phyloP scores from a whole-genome alignment of 2,888 invertebrate genomes.

The Tricholauxania praeusta region DNA sequence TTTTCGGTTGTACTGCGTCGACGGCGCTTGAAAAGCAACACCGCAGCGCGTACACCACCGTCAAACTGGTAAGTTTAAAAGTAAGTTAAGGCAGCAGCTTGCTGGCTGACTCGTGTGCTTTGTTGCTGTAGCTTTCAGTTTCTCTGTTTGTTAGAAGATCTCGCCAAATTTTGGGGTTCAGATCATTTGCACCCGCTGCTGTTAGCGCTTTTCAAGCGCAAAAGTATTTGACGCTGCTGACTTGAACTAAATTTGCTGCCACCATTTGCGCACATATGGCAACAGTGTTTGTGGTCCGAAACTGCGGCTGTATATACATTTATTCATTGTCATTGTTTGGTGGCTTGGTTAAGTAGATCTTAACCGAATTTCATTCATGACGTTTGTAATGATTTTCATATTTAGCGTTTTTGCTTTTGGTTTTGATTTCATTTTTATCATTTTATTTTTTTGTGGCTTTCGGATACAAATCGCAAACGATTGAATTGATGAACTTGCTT shows the following conservation, averaged over 20 bases:
- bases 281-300: conserved; percentile 3
- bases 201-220: too few species aligned
- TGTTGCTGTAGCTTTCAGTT: not conserved
- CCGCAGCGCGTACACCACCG: not conserved
- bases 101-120: too few species aligned
- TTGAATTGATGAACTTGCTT: not conserved
- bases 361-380: conserved; percentile 45
- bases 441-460: not conserved
- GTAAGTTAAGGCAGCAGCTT: not conserved
- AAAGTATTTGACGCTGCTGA: too few species aligned
- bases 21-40: not conserved
- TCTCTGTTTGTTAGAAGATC: not conserved
- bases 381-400: conserved; percentile 32
- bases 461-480: conserved; percentile 38
- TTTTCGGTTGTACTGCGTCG: conserved; percentile 47
- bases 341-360: conserved; percentile 23
- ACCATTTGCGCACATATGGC: not conserved
- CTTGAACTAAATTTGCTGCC: too few species aligned
- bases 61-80: conserved; percentile 2
- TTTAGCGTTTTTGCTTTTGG: too few species aligned
- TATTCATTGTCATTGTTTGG: too few species aligned
- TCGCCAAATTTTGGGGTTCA: conserved; percentile 3
- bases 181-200: not conserved
- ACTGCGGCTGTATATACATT: conserved; percentile 42
- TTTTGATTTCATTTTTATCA: not conserved